These are phyloP conservation scores for Copidosoma aretas DNA, from an alignment of 2,888 invertebrate species.

Conservation along the genomic window DNA sequence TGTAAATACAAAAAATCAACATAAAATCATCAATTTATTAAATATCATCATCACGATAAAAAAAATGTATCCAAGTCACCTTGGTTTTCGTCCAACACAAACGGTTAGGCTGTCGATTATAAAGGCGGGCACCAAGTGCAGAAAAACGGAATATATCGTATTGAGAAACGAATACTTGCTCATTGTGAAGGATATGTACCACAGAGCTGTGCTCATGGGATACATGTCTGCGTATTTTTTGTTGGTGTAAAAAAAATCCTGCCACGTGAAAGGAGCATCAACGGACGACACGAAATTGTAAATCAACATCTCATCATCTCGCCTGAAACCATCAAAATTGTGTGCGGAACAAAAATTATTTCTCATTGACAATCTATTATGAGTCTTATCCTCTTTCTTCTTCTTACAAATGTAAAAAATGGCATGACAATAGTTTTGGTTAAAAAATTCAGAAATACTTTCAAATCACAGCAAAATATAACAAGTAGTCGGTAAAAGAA, in stretches of 20 bases:
- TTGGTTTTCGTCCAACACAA: conserved; percentile 72
- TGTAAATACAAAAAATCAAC: conserved; percentile 58
- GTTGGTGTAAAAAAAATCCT: conserved; percentile 68
- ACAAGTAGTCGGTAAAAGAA: no score
- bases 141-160: conserved; percentile 67
- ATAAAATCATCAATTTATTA: not conserved
- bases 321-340: conserved; percentile 40
- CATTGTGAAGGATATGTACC: conserved; percentile 69
- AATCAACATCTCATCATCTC: conserved; percentile 66
- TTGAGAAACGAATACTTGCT: conserved; percentile 66
- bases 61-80: conserved; percentile 59
- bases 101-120: conserved; percentile 70
- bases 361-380: no score
- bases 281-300: conserved; percentile 87
- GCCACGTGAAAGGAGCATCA: conserved; percentile 83
- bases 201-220: conserved; percentile 66
- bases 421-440: no score
- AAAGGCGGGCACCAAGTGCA: conserved; percentile 77
- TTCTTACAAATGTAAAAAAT: no score
- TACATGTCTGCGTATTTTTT: conserved; percentile 64
- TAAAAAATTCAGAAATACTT: not conserved
- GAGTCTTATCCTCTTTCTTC: no score
- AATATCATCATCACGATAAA: not conserved
- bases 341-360: not conserved
- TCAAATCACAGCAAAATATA: not conserved